phyloP scores from a whole-genome alignment of 2,797 vertebrate genomes.

The Amazona ochrocephala region DNA sequence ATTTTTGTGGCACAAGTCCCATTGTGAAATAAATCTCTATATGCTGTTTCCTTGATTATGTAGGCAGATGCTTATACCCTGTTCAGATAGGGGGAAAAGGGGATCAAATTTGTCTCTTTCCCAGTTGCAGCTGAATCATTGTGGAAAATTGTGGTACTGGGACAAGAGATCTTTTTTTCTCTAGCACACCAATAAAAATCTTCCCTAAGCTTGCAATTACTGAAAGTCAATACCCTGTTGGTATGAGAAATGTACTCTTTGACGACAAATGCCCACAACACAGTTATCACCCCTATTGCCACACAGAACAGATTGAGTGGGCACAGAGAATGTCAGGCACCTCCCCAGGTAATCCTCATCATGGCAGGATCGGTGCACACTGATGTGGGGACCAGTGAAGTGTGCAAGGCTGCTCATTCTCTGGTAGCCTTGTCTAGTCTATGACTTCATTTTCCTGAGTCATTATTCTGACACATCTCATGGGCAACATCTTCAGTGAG shows the following conservation, averaged over 20 bases:
- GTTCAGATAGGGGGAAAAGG: not conserved
- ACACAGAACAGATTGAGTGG: conserved; percentile 42
- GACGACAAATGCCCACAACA: conserved; percentile 69
- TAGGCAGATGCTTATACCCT: not conserved
- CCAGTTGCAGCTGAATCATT: not conserved
- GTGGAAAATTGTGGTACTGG: not conserved
- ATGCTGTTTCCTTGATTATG: not conserved
- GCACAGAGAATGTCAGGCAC: conserved; percentile 30
- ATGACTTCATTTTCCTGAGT: conserved; percentile 60
- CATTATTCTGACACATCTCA: conserved; percentile 55
- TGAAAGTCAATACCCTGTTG: conserved; percentile 60
- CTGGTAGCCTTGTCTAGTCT: conserved; percentile 11
- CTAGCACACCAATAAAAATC: conserved; percentile 45
- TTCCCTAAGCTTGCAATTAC: conserved; percentile 62
- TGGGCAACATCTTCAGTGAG: conserved; percentile 64
- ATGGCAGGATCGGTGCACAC: not conserved
- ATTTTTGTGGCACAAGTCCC: not conserved
- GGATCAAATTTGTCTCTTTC: not conserved
- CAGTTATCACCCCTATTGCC: conserved; percentile 57
- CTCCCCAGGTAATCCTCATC: conserved; percentile 54
- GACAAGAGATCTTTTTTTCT: conserved; percentile 49
- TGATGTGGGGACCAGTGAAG: conserved; percentile 40
- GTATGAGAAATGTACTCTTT: conserved; percentile 52
- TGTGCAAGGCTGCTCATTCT: conserved; percentile 51
- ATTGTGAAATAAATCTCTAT: not conserved